Conservation (phyloP, 1,140 invertebrate species). For the Maniola jurtina region DNA sequence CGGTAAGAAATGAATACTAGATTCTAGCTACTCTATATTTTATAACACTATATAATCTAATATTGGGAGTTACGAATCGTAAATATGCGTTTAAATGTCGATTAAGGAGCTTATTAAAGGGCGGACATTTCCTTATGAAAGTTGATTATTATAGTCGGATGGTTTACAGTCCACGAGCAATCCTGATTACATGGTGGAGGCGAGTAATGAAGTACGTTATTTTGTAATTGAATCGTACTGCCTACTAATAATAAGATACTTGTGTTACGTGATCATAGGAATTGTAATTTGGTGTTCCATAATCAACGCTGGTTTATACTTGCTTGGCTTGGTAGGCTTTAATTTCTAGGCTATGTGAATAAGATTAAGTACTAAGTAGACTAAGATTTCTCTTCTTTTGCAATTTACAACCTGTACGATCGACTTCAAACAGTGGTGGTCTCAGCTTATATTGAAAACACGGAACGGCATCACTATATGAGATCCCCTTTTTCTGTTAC, state of each 20-base stretch:
- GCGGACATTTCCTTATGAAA: slow-evolving; percentile 20
- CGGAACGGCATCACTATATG: too few relatives aligned
- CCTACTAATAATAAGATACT: slow-evolving; percentile 8
- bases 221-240: slow-evolving; percentile 12
- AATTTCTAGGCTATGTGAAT: too few relatives aligned
- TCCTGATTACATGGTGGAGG: slow-evolving; percentile 4
- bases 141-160: slow-evolving; percentile 7
- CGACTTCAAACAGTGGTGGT: too few relatives aligned
- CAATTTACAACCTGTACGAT: too few relatives aligned
- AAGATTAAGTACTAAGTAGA: too few relatives aligned
- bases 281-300: background rate
- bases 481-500: too few relatives aligned
- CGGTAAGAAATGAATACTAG: background rate
- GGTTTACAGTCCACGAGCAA: background rate
- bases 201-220: slow-evolving; percentile 7
- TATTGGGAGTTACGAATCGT: slow-evolving; percentile 11
- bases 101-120: slow-evolving; percentile 16
- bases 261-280: slow-evolving; percentile 2
- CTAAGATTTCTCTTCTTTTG: too few relatives aligned
- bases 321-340: too few relatives aligned
- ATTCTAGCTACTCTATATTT: background rate
- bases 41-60: slow-evolving; percentile 11
- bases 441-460: too few relatives aligned
- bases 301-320: background rate
- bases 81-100: slow-evolving; percentile 16